phyloP scores from a whole-genome alignment of 2,113 vertebrate genomes.

The Elephas maximus region DNA sequence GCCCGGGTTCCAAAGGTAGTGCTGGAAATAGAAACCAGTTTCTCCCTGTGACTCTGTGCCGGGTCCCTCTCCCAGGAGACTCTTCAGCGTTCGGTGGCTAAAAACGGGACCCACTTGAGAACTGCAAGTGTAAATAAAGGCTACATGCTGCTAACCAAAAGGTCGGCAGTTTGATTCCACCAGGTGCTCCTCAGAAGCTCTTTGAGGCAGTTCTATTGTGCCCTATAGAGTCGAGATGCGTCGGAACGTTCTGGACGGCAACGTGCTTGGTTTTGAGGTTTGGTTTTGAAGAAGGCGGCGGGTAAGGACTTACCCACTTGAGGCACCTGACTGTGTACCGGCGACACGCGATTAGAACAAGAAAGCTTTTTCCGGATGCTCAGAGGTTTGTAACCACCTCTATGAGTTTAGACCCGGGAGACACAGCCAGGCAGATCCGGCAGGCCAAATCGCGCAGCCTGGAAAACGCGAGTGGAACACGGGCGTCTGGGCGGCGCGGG shows the following conservation, averaged over 20 bases:
- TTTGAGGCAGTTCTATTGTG: too few species aligned
- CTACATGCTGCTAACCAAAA: neutral
- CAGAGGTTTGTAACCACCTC: constrained; percentile 3
- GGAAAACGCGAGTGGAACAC: neutral
- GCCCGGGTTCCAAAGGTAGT: neutral
- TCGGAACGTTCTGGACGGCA: too few species aligned
- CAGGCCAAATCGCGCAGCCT: neutral
- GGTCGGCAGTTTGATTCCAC: too few species aligned
- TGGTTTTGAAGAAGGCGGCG: neutral
- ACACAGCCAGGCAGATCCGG: neutral
- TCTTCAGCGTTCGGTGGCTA: constrained; percentile 9
- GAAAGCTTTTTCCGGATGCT: neutral
- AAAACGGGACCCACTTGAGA: constrained; percentile 63
- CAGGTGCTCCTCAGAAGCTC: too few species aligned
- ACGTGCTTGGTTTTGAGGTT: neutral
- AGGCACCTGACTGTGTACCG: neutral
- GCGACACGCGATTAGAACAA: neutral
- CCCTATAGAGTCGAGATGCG: too few species aligned
- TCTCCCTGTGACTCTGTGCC: neutral
- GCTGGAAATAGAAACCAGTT: constrained; percentile 6
- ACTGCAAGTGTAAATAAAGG: constrained; percentile 25
- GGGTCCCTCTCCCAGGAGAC: constrained; percentile 6
- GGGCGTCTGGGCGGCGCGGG: neutral
- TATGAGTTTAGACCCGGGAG: neutral
- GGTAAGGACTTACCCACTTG: constrained; percentile 45